Base-by-base conservation (phyloP, 2,888 invertebrate species). In the Drosophila pegasa region DNA sequence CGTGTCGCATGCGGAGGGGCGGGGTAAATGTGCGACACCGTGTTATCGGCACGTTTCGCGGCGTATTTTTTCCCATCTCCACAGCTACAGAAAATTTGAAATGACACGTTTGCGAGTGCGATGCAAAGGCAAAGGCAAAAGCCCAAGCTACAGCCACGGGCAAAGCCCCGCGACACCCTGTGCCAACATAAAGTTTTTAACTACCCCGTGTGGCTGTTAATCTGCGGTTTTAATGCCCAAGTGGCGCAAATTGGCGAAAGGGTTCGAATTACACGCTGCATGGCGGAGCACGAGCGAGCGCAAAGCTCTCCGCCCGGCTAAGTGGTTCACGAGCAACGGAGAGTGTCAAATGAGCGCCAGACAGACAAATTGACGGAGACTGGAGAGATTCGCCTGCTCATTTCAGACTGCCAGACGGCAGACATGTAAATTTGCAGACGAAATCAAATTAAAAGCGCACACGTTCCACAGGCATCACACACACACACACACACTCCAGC, bases 1-100 rank as follows among this genome's bases (percentile, higher is more conserved):
- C 70, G 76, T 64, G 66, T 40, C 55, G 35, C 31, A 9, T 7
- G 40, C 41, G 29, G 43, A 22, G 41, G 41, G 67, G 58, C 43
- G 70, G 80, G 71, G 64, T 69, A 76, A 81, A 83, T 83, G 75
- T 81, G 81, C 89, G 77, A 81, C 80, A 87, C 86, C 81, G 80
- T 83, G 87, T 89, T 89, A 90, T 90, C 89, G 89, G 90, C 90
- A 89, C 89, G 89, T 90, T 90, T 89, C 71, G 75, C 73, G 79
- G 72, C 75, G 78, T 62, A 66, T 75, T 71, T 60, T 69, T 67
- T 71, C 58, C 20, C 54, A 35, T 40, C 63, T 65, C 61, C 68
- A 54, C 59, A 57, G 66, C 78, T 41, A 69, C 71, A 79, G 86
- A 88, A 86, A 86, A 80, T 83, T 79, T 75, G 45, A 86, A 88